These are phyloP conservation scores for Trilocha varians DNA, from an alignment of 2,888 invertebrate species.

Conservation along the genomic window DNA sequence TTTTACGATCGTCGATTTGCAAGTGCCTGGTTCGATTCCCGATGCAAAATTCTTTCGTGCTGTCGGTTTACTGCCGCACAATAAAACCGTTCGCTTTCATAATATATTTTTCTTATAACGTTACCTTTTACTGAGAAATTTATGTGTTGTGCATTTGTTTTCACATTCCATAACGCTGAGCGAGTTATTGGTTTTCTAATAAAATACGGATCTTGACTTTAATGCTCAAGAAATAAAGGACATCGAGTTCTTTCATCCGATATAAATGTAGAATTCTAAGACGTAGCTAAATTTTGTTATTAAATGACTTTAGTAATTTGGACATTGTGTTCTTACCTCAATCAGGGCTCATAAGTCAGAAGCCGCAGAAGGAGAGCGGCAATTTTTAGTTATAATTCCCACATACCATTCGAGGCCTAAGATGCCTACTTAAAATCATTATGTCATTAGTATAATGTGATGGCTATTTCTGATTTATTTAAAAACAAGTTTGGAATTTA, in stretches of 20 bases:
- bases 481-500: too few species aligned
- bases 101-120: constrained; percentile 44
- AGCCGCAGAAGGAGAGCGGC: too few species aligned
- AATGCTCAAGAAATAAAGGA: neutral
- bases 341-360: too few species aligned
- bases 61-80: constrained; percentile 47
- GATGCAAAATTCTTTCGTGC: constrained; percentile 39
- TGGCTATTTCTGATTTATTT: too few species aligned
- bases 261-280: too few species aligned
- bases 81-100: constrained; percentile 51
- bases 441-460: too few species aligned
- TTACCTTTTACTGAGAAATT: constrained; percentile 31
- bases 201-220: neutral
- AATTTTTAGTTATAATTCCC: too few species aligned
- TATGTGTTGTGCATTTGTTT: constrained; percentile 40
- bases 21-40: constrained; percentile 52
- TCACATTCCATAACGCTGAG: constrained; percentile 18
- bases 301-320: too few species aligned
- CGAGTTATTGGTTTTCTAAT: neutral
- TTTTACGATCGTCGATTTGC: constrained; percentile 61
- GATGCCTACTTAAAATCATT: too few species aligned
- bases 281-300: too few species aligned
- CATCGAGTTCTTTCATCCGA: neutral
- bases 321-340: too few species aligned
- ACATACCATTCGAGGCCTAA: too few species aligned